phyloP scores from a whole-genome alignment of 2,888 invertebrate genomes.

The Parnassius mnemosyne region DNA sequence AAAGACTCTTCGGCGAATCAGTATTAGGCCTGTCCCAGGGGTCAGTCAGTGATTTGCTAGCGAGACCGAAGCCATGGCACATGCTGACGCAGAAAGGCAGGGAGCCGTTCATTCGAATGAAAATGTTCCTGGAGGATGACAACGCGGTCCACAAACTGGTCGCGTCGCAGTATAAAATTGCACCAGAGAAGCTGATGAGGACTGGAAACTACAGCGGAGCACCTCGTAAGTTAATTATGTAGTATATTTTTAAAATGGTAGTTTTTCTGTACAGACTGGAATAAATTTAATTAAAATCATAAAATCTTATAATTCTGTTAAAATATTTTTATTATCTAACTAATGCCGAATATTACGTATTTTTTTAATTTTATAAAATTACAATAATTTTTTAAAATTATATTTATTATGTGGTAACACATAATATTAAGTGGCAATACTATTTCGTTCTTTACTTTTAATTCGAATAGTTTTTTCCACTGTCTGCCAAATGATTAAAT shows the following conservation, averaged over 20 bases:
- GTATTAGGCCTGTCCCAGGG: constrained; percentile 98
- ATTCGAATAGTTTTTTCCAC: too few species aligned
- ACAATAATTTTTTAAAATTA: too few species aligned
- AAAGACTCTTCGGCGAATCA: constrained; percentile 98
- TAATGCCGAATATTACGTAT: too few species aligned
- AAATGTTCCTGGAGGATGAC: constrained; percentile 97
- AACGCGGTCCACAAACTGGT: constrained; percentile 97
- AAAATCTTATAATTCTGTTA: too few species aligned
- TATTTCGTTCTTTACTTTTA: too few species aligned
- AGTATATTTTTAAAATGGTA: constrained; percentile 23
- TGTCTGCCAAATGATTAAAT: too few species aligned
- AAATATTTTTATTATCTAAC: too few species aligned
- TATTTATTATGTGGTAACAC: too few species aligned
- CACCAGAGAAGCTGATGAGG: constrained; percentile 98
- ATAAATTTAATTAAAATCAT: too few species aligned
- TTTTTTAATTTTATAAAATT: too few species aligned
- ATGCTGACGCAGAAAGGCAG: constrained; percentile 98
- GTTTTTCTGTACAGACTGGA: too few species aligned
- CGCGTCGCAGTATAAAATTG: constrained; percentile 98
- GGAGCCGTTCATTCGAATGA: constrained; percentile 98
- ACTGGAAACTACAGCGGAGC: constrained; percentile 94
- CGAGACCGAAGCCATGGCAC: constrained; percentile 99
- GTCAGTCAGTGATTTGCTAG: constrained; percentile 97
- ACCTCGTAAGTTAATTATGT: constrained; percentile 84
- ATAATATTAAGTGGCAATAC: too few species aligned